A percentile compares a stretch with the other conserved stretches of the same genome.
phyloP scores from a whole-genome alignment of 2,113 vertebrate genomes.

The Festucalex cinctus region DNA sequence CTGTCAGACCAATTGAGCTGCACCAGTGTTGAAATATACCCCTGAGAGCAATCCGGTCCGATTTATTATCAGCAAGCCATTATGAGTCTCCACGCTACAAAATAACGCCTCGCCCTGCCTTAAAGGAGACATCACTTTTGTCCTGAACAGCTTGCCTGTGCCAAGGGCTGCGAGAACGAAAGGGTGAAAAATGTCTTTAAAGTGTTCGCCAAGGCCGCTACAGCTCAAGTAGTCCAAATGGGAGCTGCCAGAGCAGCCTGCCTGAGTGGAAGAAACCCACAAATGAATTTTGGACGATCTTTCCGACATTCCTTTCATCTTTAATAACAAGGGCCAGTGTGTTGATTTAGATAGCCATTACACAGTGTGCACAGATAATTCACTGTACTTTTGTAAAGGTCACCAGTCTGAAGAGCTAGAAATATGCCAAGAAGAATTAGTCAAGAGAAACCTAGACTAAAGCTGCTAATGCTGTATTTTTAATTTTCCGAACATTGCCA shows the following conservation, averaged over 20 bases:
- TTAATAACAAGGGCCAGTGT: constrained; percentile 26
- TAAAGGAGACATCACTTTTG: constrained; percentile 38
- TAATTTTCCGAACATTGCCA: background rate
- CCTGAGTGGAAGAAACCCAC: constrained; percentile 34
- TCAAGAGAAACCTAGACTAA: background rate
- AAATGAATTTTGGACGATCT: constrained; percentile 38
- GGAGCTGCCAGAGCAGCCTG: constrained; percentile 18
- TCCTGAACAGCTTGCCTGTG: constrained; percentile 36
- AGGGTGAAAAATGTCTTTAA: constrained; percentile 40
- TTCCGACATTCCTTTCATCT: constrained; percentile 38
- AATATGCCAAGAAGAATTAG: constrained; percentile 5
- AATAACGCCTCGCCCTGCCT: constrained; percentile 35
- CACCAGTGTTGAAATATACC: constrained; percentile 21
- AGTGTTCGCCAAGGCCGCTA: constrained; percentile 30
- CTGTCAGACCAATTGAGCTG: constrained; percentile 31
- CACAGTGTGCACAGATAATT: constrained; percentile 18
- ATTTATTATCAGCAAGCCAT: constrained; percentile 34
- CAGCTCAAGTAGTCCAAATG: constrained; percentile 8
- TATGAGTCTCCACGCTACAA: constrained; percentile 31
- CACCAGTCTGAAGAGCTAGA: background rate
- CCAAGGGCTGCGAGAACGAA: constrained; percentile 30
- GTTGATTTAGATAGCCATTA: constrained; percentile 32
- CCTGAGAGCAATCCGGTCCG: constrained; percentile 19
- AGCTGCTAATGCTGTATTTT: background rate
- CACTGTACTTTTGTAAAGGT: constrained; percentile 23